Conservation (phyloP, 2,113 vertebrate species). For the Pholis gunnellus region DNA sequence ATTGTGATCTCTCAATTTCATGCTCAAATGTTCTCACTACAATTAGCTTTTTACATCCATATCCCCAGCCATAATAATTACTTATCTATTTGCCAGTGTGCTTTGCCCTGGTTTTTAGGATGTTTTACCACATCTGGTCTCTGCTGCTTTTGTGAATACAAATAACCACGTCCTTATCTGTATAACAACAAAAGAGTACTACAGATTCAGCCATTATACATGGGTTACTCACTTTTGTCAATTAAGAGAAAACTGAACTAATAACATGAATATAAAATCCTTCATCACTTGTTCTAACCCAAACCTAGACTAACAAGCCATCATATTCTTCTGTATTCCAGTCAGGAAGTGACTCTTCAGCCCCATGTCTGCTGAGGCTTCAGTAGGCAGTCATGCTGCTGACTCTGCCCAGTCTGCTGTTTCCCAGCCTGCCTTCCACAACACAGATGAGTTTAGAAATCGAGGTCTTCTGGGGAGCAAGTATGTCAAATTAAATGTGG, state of each 20-base stretch:
- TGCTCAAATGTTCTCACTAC: neutral
- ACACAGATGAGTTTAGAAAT: conserved; percentile 73
- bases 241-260: neutral
- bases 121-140: neutral
- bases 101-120: neutral
- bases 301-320: neutral
- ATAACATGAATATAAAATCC: no score
- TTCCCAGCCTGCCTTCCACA: conserved; percentile 66
- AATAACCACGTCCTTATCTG: neutral
- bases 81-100: neutral
- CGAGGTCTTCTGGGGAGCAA: conserved; percentile 85
- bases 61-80: neutral
- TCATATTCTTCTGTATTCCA: conserved; percentile 32
- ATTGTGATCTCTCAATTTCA: neutral
- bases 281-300: neutral
- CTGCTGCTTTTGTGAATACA: neutral
- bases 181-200: neutral
- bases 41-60: neutral
- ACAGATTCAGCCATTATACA: neutral
- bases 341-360: conserved; percentile 58
- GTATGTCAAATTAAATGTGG: conserved; percentile 92
- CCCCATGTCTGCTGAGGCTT: conserved; percentile 87
- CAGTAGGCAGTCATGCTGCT: conserved; percentile 76
- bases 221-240: neutral
- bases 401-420: conserved; percentile 65